Percentiles rank a stretch among this genome's conserved stretches.
Conservation (phyloP, 2,888 invertebrate species). For the Ochropleura plecta region DNA sequence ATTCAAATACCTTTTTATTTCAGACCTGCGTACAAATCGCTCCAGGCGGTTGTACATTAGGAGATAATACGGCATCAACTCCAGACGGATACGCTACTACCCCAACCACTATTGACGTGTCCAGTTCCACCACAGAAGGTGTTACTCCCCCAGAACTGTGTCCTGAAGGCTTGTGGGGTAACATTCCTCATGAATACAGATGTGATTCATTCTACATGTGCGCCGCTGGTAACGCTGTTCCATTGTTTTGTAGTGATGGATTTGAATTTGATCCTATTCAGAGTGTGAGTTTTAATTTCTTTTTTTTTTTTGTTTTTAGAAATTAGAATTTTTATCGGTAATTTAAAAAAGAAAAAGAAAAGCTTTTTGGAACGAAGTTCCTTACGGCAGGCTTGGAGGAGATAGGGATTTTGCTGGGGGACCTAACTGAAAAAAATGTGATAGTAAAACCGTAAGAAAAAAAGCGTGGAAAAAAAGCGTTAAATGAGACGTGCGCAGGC, state of each 20-base stretch:
- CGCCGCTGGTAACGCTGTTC: conserved; percentile 67
- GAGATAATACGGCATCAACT: not conserved
- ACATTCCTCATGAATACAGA: conserved; percentile 70
- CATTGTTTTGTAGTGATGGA: conserved; percentile 68
- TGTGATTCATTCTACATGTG: conserved; percentile 78
- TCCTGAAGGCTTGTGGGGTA: conserved; percentile 69
- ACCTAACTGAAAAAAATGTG: too few relatives aligned
- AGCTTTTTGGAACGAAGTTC: too few relatives aligned
- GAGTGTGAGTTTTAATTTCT: conserved; percentile 40
- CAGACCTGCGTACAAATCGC: conserved; percentile 49
- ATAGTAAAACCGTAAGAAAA: too few relatives aligned
- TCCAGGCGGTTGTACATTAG: conserved; percentile 50
- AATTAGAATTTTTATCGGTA: too few relatives aligned
- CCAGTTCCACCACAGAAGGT: conserved; percentile 19
- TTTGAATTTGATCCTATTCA: conserved; percentile 70
- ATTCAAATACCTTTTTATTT: not conserved
- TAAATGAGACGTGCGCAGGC: too few relatives aligned
- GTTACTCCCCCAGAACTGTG: conserved; percentile 60
- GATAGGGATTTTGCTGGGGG: too few relatives aligned
- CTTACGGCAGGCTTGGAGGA: too few relatives aligned
- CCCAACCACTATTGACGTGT: not conserved
- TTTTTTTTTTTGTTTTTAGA: not conserved
- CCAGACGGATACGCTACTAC: conserved; percentile 3
- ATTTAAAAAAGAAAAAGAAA: too few relatives aligned
- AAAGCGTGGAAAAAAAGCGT: too few relatives aligned